Conservation (phyloP, 2,797 vertebrate species). For the Paguma larvata region DNA sequence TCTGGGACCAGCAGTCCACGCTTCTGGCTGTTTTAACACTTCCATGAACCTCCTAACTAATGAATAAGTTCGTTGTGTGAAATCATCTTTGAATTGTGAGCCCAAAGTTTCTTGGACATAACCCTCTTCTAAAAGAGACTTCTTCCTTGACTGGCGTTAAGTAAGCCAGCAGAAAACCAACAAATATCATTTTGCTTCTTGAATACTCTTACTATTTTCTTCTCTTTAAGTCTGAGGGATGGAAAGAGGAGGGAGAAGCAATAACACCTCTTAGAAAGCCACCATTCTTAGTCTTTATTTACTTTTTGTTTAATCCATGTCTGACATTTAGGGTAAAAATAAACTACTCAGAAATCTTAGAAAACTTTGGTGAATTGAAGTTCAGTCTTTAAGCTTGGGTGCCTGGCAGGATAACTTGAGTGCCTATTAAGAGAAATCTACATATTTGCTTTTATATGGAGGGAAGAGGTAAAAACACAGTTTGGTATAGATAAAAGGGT, state of each 20-base stretch:
- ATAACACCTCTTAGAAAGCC: not conserved
- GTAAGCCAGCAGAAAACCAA: not conserved
- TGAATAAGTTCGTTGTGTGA: not conserved
- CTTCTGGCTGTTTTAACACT: not conserved
- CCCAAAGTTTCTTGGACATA: not conserved
- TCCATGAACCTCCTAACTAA: not conserved
- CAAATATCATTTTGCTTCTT: not conserved
- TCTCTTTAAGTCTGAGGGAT: not conserved
- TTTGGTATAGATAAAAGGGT: not conserved
- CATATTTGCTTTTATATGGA: not conserved
- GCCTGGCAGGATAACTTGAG: not conserved
- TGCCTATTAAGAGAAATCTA: not conserved
- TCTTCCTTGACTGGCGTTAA: not conserved
- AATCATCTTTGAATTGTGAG: not conserved
- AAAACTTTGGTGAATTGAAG: not conserved
- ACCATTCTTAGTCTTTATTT: not conserved
- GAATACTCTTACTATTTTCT: not conserved
- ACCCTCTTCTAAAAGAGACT: not conserved
- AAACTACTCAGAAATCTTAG: not conserved
- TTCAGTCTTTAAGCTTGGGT: not conserved
- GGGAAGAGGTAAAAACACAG: not conserved
- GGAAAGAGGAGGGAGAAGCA: not conserved
- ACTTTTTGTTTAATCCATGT: not conserved
- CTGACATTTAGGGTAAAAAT: not conserved
- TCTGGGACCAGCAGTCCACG: not conserved